Evolutionary conservation across 2,797 vertebrate species (phyloP).

Genomic region (Tapirus indicus): DNA sequence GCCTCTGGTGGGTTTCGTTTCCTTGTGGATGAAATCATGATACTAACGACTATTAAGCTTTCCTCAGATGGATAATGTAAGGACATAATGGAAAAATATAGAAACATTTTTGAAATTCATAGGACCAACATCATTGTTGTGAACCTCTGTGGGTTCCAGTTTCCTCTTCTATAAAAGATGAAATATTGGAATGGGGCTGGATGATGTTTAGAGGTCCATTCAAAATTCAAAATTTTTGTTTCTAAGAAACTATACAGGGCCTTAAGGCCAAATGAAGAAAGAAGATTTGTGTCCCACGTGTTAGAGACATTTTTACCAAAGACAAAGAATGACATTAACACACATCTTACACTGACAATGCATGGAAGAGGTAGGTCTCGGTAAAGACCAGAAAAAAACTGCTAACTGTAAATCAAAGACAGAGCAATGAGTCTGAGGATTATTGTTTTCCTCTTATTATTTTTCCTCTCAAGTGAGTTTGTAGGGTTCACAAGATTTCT

Average conservation of each 20-base stretch:
- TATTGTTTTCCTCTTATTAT: background rate
- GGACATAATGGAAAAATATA: background rate
- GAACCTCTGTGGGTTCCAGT: background rate
- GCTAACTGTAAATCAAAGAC: background rate
- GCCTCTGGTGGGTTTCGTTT: background rate
- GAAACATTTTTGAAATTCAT: background rate
- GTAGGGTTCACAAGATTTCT: background rate
- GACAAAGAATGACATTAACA: background rate
- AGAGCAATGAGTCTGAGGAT: background rate
- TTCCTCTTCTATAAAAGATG: background rate
- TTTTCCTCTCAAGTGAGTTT: background rate
- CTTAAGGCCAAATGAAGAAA: background rate
- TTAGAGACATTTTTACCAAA: background rate
- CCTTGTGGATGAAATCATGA: background rate
- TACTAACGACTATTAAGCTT: background rate
- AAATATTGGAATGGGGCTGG: background rate
- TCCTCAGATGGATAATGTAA: background rate
- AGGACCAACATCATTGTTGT: background rate
- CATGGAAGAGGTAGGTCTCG: background rate
- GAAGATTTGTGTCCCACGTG: background rate
- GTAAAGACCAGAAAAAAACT: background rate
- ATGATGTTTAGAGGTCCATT: background rate
- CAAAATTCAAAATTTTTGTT: background rate
- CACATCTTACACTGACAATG: background rate
- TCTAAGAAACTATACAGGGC: background rate